Evolutionary conservation across 2,888 invertebrate species (phyloP).

Genomic region (Spialia ferax): DNA sequence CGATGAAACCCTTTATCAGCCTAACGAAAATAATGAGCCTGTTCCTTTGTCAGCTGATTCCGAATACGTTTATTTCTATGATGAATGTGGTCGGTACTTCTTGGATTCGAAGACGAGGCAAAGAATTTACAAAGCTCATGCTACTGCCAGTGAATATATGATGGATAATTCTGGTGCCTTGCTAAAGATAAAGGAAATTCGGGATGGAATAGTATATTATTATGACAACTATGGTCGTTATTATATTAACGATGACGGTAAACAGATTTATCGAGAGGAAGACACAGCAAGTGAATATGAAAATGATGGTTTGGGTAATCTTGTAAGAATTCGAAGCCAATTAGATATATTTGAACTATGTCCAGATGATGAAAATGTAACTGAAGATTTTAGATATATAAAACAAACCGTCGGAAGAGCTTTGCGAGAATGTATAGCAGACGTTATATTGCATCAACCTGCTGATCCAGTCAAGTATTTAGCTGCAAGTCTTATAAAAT

Average conservation of each 20-base stretch:
- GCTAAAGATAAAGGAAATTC: conserved; percentile 71
- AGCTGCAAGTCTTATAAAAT: conserved; percentile 65
- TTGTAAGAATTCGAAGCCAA: conserved; percentile 75
- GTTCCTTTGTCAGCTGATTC: conserved; percentile 71
- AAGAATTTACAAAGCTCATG: conserved; percentile 74
- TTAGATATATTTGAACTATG: conserved; percentile 70
- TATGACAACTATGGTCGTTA: conserved; percentile 79
- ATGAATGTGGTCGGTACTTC: conserved; percentile 79
- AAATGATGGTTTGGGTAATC: conserved; percentile 79
- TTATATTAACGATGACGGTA: conserved; percentile 71
- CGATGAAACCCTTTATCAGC: conserved; percentile 66
- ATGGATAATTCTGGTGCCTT: conserved; percentile 73
- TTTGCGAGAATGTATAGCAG: conserved; percentile 72
- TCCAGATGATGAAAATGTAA: conserved; percentile 70
- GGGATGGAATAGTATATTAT: conserved; percentile 68
- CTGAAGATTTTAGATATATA: conserved; percentile 77
- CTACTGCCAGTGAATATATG: conserved; percentile 75
- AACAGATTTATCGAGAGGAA: conserved; percentile 73
- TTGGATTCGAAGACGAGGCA: conserved; percentile 65
- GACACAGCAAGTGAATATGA: conserved; percentile 77
- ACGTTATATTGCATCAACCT: conserved; percentile 73
- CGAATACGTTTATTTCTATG: conserved; percentile 72
- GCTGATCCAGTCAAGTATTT: conserved; percentile 77
- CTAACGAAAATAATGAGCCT: conserved; percentile 70
- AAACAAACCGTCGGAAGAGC: conserved; percentile 71